Percentiles rank a stretch among this genome's conserved stretches.
Conservation (phyloP, 2,888 invertebrate species). For the Philaethria dido region DNA sequence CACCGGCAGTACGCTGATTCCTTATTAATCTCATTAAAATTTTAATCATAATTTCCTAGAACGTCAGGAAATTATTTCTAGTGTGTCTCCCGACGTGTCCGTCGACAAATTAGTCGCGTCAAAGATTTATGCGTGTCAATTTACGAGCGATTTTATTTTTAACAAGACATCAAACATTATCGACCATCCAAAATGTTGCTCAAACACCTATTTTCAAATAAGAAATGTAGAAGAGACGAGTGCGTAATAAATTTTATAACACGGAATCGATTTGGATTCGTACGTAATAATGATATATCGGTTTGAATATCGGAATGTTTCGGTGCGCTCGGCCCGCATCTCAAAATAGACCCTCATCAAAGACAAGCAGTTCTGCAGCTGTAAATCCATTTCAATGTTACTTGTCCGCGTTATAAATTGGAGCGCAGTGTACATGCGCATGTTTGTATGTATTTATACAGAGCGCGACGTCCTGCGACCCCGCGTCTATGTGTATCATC, state of each 20-base stretch:
- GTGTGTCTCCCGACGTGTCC: slow-evolving; percentile 68
- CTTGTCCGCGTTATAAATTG: slow-evolving; percentile 83
- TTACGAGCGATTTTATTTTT: slow-evolving; percentile 78
- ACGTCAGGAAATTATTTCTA: slow-evolving; percentile 71
- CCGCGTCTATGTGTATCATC: slow-evolving; percentile 48
- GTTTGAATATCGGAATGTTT: slow-evolving; percentile 80
- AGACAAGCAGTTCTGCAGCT: slow-evolving; percentile 83
- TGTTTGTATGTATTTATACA: slow-evolving; percentile 53
- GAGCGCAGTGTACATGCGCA: slow-evolving; percentile 59
- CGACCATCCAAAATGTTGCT: slow-evolving; percentile 70
- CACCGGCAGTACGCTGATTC: slow-evolving; percentile 31
- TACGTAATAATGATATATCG: slow-evolving; percentile 83
- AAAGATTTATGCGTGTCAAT: slow-evolving; percentile 76
- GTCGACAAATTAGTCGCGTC: slow-evolving; percentile 78
- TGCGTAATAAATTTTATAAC: slow-evolving; percentile 83
- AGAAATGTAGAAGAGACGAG: slow-evolving; percentile 76
- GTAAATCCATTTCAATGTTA: slow-evolving; percentile 83
- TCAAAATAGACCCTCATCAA: slow-evolving; percentile 83
- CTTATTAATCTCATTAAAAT: slow-evolving; percentile 74
- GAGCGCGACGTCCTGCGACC: slow-evolving; percentile 60
- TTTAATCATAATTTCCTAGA: slow-evolving; percentile 67
- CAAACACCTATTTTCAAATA: slow-evolving; percentile 81
- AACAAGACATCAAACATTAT: slow-evolving; percentile 82
- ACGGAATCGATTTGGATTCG: slow-evolving; percentile 77
- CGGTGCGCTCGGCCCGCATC: slow-evolving; percentile 77